Base-by-base conservation (phyloP, 2,797 vertebrate genomes). In the Rhabdophis nuchalis region DNA sequence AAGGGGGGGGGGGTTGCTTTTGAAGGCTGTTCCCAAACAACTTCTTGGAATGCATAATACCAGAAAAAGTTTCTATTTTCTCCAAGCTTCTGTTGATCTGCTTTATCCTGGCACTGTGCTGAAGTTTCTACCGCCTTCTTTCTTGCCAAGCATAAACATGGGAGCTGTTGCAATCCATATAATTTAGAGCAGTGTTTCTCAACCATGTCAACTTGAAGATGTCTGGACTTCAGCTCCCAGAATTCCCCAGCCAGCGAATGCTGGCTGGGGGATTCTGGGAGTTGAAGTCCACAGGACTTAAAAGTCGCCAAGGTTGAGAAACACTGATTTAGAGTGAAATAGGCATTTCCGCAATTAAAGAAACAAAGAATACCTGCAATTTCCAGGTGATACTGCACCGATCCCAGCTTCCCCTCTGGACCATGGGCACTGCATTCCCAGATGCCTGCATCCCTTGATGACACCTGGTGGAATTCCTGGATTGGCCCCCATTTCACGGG, bases 401-500 rank as follows among this genome's bases (percentile, higher is more conserved):
- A 93, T 94, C 94, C 96, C 87, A 96, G 93, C 11, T 56, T 95
- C 53, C 95, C 96, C 86, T 94, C 94, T 52, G 95, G 93, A 27
- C 95, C 93, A 1, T 94, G 1, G 1, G 97, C 68, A 1, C 94
- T 95, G 92, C 96, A 97, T 60, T 97, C 94, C 96, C 96, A 97
- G 0, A 8, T 95, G 68, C 96, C 96, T 0, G 0, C 87, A 46
- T 97, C 95, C 68, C 92, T 92, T 16, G 92, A 94, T 82, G 95
- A 96, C 92, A 97, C 96, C 1, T 0, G 92, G 36, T 13, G 1
- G 89, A 97, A 95, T 85, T 96, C 96, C 91, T 95, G 85, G n/a
- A 53, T 90, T 1, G 0, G 52, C 0, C 4, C 20, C 16, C 11
- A 2, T 18, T 23, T 36, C 9, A 1, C 36, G 46, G 18, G 60